phyloP scores from a whole-genome alignment of 2,797 vertebrate species.

The Sebastes diploproa region DNA sequence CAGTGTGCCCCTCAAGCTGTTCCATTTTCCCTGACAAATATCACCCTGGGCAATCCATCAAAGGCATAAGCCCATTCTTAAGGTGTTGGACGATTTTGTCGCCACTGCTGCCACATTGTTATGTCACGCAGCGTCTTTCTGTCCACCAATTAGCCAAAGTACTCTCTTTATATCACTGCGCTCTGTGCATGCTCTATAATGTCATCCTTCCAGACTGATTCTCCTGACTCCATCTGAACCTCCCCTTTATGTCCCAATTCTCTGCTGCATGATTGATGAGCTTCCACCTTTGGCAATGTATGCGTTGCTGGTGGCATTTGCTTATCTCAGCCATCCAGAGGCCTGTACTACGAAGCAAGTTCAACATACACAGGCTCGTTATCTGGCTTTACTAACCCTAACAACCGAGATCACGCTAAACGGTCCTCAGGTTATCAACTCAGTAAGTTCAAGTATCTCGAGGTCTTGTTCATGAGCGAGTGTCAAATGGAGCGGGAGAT shows the following conservation, averaged over 20 bases:
- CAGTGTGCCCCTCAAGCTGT: constrained; percentile 48
- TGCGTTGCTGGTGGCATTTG: neutral
- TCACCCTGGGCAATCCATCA: constrained; percentile 33
- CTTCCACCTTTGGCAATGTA: neutral
- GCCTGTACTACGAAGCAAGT: too few relatives aligned
- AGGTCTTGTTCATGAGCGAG: too few relatives aligned
- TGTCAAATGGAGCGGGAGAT: too few relatives aligned
- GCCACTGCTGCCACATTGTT: neutral
- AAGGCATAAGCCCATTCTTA: constrained; percentile 30
- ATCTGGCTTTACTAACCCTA: too few relatives aligned
- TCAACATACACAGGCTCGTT: too few relatives aligned
- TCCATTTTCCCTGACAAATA: constrained; percentile 56
- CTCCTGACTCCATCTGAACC: neutral
- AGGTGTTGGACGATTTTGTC: constrained; percentile 8
- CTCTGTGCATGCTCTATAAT: neutral
- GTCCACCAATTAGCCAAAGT: constrained; percentile 1
- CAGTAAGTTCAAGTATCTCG: too few relatives aligned
- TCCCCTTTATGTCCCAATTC: neutral
- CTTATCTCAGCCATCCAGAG: neutral
- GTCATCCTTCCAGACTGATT: neutral
- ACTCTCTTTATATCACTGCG: neutral
- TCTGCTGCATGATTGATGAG: neutral
- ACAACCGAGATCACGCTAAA: too few relatives aligned
- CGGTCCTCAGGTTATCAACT: too few relatives aligned
- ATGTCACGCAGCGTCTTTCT: constrained; percentile 5